These are phyloP conservation scores for Suricata suricatta DNA, from an alignment of 2,113 vertebrate genomes.

Conservation along the genomic window DNA sequence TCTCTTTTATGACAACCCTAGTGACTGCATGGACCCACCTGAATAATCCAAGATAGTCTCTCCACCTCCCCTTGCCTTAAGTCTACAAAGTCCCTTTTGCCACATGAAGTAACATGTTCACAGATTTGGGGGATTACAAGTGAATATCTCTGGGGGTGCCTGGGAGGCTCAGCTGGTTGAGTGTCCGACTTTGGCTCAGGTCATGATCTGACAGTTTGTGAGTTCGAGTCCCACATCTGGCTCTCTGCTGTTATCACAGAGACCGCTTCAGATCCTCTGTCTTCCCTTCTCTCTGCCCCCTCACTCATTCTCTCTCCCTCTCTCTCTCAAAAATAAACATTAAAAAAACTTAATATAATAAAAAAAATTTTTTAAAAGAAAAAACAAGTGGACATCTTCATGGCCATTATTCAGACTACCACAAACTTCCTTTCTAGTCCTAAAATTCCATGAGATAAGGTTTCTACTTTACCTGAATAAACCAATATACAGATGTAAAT, in stretches of 20 bases:
- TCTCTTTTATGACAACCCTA: background rate
- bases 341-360: no score
- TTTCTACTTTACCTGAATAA: conserved; percentile 44
- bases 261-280: no score
- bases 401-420: background rate
- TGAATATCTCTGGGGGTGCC: background rate
- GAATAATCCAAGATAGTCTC: background rate
- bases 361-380: no score
- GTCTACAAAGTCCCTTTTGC: background rate
- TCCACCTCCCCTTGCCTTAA: background rate
- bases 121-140: background rate
- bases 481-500: background rate
- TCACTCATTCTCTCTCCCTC: no score
- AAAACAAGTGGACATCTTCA: no score
- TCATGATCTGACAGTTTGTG: no score
- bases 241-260: no score
- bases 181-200: no score
- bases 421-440: background rate
- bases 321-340: no score
- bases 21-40: background rate
- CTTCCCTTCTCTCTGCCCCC: no score
- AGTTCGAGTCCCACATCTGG: no score
- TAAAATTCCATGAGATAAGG: background rate
- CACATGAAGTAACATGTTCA: background rate
- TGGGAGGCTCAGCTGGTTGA: no score